Conservation (phyloP, 2,113 vertebrate genomes). For the Peromyscus californicus region DNA sequence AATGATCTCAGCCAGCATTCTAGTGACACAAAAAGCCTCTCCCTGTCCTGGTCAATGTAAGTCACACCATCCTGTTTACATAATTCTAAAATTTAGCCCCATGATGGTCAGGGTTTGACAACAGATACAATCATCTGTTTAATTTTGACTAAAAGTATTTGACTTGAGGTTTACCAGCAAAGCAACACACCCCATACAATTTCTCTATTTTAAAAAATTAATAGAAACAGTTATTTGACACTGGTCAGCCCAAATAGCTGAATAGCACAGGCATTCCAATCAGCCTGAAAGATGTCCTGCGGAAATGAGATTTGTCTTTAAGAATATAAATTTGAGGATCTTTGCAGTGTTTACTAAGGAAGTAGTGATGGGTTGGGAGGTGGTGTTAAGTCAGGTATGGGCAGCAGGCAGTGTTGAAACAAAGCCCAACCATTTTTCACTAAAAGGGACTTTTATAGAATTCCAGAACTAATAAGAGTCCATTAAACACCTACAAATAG, state of each 20-base stretch:
- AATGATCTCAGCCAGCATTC: neutral
- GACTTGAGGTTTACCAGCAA: neutral
- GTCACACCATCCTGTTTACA: neutral
- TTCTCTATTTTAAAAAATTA: neutral
- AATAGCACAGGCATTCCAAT: neutral
- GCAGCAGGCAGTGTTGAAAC: neutral
- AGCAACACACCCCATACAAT: neutral
- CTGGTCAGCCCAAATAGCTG: neutral
- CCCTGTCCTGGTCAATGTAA: neutral
- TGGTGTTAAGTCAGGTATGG: neutral
- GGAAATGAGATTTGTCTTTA: neutral
- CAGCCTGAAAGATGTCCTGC: neutral
- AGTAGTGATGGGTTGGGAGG: neutral
- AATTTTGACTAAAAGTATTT: neutral
- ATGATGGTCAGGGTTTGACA: neutral
- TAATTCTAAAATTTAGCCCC: neutral
- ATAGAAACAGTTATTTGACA: neutral
- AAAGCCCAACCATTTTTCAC: neutral
- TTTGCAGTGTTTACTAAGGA: neutral
- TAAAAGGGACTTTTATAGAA: neutral
- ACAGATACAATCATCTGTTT: neutral
- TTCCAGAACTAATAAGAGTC: neutral
- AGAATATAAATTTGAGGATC: neutral
- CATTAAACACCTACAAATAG: neutral
- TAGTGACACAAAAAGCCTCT: neutral